Base-by-base conservation (phyloP, 2,113 vertebrate genomes). In the Melierax canorus region DNA sequence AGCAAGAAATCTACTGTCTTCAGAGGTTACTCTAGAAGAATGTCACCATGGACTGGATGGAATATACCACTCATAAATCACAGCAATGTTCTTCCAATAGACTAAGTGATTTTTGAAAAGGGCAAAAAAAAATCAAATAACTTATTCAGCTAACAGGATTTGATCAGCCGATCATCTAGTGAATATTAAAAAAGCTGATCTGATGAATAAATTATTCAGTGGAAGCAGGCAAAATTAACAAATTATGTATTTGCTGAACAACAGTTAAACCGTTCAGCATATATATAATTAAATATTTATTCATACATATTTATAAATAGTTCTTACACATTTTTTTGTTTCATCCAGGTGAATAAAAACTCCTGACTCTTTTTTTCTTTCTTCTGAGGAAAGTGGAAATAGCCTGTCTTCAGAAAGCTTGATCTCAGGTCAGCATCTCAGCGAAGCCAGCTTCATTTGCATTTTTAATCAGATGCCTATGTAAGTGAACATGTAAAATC, bases 101-200 rank as follows among this genome's bases (percentile, higher is more conserved):
- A 94, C 86, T 94, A 95, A 97, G 95, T 90, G 96, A 93, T 96
- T 96, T 97, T 97, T 97, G 69, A 97, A 95, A 97, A 97, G 96
- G 94, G 95, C 92, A 95, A 94, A 96, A 93, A 93, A 94, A 93
- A 87, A 93, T 93, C 96, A 95, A 92, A 91, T 94, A 91, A 81
- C 73, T 22, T 91, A 95, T 91, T 89, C 94, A 81, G 91, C 80
- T 97, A 96, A 95, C 53, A 87, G 95, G 88, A 91, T 94, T 94
- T 95, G 95, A 97, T 97, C 91, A 94, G 94, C 86, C 22, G 69
- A 97, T 96, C 96, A 88, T 94, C 91, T 91, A 92, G 86, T 89
- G 94, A 94, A 95, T 95, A 97, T 92, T 97, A 76, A 91, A 95
- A 94, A 58, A 94, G 72, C 80, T 78, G 91, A 94, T 95, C 73